Conservation (phyloP, 2,797 vertebrate genomes). For the Ispidina picta region DNA sequence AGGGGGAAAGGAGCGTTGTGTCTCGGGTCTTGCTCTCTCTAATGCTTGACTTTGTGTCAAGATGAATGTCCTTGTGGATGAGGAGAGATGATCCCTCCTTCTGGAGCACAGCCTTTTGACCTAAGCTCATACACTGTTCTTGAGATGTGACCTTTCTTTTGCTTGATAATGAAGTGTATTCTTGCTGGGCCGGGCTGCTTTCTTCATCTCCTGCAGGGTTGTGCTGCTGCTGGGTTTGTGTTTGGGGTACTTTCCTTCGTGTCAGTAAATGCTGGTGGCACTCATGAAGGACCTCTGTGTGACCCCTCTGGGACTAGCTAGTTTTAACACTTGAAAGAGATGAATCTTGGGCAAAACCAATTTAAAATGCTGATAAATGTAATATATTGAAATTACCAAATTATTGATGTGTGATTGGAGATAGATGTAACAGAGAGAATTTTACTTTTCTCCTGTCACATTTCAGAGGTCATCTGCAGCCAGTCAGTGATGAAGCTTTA, state of each 20-base stretch:
- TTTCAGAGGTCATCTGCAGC: background rate
- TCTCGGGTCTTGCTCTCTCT: background rate
- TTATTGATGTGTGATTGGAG: background rate
- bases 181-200: background rate
- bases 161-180: background rate
- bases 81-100: background rate
- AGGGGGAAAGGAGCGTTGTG: background rate
- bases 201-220: background rate
- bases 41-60: background rate
- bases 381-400: background rate
- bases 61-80: accelerated
- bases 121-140: background rate
- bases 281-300: background rate
- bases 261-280: background rate
- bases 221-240: background rate
- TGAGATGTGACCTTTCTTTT: background rate
- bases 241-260: background rate
- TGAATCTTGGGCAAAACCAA: background rate
- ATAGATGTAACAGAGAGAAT: background rate
- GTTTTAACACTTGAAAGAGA: background rate
- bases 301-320: background rate
- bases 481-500: background rate
- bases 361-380: background rate
- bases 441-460: background rate
- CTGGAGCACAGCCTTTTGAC: background rate